Conservation (phyloP, 92 coral and sea anemone genomes). For the Heliopora coerulea region DNA sequence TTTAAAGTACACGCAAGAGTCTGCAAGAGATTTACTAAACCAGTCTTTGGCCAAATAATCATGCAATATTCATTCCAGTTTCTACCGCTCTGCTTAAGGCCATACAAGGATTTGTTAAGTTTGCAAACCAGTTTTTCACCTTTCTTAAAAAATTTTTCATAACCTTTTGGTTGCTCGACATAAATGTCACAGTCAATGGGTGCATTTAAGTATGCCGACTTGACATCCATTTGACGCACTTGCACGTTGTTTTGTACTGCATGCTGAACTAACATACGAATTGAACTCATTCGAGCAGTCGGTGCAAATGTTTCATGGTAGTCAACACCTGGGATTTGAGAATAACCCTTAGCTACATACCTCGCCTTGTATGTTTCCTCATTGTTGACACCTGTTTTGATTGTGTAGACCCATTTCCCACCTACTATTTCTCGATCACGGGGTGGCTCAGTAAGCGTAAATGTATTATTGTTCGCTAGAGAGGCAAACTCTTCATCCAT, state of each 20-base stretch:
- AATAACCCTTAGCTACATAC: too few species aligned
- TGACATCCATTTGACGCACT: conserved; percentile 48
- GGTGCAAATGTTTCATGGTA: too few species aligned
- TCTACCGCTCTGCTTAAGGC: conserved; percentile 40
- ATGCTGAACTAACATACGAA: conserved; percentile 11
- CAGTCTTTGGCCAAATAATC: conserved; percentile 1
- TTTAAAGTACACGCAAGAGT: too few species aligned
- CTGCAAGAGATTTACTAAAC: conserved; percentile 1
- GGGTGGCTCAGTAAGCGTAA: conserved; percentile 52
- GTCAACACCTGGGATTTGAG: too few species aligned
- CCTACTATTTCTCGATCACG: conserved; percentile 59
- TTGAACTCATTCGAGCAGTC: too few species aligned
- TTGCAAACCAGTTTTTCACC: conserved; percentile 36
- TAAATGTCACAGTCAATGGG: conserved; percentile 39
- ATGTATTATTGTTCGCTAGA: conserved; percentile 48
- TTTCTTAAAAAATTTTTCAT: conserved; percentile 5
- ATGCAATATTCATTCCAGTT: conserved; percentile 38
- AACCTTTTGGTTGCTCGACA: conserved; percentile 42
- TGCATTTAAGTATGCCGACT: conserved; percentile 35
- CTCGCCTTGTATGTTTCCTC: too few species aligned
- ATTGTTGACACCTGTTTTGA: too few species aligned
- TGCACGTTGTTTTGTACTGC: conserved; percentile 3
- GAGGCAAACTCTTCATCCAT: conserved; percentile 51
- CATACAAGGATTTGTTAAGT: too few species aligned
- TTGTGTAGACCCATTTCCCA: too few species aligned